Conservation (phyloP, 2,113 vertebrate species). For the Ancistrus triradiatus region DNA sequence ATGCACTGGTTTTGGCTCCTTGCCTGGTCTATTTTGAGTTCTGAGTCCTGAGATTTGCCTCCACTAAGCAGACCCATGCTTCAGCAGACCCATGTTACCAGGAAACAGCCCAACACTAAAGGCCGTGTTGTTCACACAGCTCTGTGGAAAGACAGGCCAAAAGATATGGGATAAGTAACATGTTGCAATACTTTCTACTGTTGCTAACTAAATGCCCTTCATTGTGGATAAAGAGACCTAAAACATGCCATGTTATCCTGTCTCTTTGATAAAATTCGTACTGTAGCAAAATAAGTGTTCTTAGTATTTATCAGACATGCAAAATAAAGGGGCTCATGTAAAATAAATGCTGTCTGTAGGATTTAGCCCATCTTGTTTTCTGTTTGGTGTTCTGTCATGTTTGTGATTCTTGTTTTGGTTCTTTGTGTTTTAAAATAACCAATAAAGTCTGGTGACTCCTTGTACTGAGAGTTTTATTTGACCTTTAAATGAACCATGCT, state of each 20-base stretch:
- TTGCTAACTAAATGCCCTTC: conserved; percentile 24
- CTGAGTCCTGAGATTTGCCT: conserved; percentile 56
- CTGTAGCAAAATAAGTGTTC: too few relatives aligned
- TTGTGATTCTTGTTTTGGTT: conserved; percentile 4
- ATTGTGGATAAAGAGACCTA: conserved; percentile 28
- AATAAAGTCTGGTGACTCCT: conserved; percentile 18
- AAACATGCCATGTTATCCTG: conserved; percentile 40
- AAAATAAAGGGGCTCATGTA: neutral
- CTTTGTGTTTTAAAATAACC: neutral
- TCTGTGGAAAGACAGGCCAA: conserved; percentile 33
- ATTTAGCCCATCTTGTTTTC: conserved; percentile 13
- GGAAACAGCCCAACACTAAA: conserved; percentile 43
- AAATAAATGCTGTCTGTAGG: conserved; percentile 8
- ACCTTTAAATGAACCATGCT: neutral
- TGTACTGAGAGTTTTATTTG: neutral
- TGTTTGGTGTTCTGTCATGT: conserved; percentile 1
- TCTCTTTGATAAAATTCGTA: neutral
- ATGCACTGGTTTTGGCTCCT: conserved; percentile 53
- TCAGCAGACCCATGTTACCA: conserved; percentile 52
- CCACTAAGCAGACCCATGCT: conserved; percentile 47
- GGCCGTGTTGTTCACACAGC: conserved; percentile 48
- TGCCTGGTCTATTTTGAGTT: conserved; percentile 63
- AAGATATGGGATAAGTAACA: conserved; percentile 11
- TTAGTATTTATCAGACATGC: too few relatives aligned
- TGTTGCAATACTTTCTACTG: neutral